phyloP scores from a whole-genome alignment of 2,888 invertebrate species.

The Urechis unicinctus region DNA sequence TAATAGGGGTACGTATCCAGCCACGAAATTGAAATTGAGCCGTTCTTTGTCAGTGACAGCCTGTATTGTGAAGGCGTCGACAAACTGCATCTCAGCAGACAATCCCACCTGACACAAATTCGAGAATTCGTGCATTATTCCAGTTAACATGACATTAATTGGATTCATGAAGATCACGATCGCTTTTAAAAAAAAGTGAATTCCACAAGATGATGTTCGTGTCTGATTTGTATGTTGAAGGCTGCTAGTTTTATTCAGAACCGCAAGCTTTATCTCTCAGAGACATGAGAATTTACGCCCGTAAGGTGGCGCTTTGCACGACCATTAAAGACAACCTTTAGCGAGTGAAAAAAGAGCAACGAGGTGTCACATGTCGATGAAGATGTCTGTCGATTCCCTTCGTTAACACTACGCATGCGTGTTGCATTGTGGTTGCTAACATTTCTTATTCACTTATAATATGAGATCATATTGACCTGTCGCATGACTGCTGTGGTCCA shows the following conservation, averaged over 20 bases:
- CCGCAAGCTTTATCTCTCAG: no score
- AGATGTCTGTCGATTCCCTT: not conserved
- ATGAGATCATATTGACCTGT: not conserved
- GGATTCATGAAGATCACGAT: not conserved
- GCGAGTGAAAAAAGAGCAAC: no score
- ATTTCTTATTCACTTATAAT: no score
- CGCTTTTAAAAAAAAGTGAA: no score
- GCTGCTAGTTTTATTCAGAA: no score
- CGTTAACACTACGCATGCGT: not conserved
- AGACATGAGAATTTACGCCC: no score
- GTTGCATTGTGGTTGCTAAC: not conserved
- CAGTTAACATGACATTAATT: no score
- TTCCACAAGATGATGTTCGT: no score
- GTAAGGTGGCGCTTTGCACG: no score
- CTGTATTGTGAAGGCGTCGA: not conserved
- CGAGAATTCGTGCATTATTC: not conserved
- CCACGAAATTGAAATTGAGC: not conserved
- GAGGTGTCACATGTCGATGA: no score
- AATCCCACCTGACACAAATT: not conserved
- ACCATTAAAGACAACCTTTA: no score
- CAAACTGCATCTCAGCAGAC: slow-evolving; percentile 1
- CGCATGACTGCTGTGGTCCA: not conserved
- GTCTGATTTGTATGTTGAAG: no score
- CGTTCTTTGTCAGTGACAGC: not conserved
- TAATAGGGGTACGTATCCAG: not conserved